Evolutionary conservation across 2,888 invertebrate species (phyloP).

Genomic region (Anaspis maculata): DNA sequence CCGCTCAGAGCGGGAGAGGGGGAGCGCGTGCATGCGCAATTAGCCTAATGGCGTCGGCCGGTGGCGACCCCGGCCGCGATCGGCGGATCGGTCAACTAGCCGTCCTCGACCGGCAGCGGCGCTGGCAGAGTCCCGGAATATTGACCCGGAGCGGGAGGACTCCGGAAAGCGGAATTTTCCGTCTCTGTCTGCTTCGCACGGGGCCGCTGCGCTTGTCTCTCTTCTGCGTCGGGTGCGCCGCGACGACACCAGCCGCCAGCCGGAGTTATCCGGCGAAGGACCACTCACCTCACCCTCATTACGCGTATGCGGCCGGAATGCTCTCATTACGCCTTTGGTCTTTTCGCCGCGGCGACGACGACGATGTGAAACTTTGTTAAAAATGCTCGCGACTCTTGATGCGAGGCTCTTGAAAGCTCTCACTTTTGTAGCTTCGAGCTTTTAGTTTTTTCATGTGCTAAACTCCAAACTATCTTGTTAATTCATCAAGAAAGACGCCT

Average conservation of each 20-base stretch:
- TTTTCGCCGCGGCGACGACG: neutral
- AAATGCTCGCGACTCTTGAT: no score
- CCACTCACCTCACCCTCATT: constrained; percentile 14
- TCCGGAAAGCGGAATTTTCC: no score
- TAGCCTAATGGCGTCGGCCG: constrained; percentile 19
- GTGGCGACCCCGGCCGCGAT: neutral
- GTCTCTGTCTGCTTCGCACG: constrained; percentile 17
- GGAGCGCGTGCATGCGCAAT: constrained; percentile 26
- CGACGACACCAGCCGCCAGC: constrained; percentile 21
- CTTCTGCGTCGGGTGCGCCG: constrained; percentile 29
- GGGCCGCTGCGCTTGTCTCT: constrained; percentile 20
- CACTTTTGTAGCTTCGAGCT: no score
- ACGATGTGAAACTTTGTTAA: no score
- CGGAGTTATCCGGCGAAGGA: no score
- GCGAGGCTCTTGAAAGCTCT: no score
- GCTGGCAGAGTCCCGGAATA: constrained; percentile 25
- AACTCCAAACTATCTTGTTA: no score
- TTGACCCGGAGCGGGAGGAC: constrained; percentile 33
- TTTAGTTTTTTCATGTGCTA: no score
- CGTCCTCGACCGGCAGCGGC: no score
- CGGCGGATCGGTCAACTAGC: constrained; percentile 28
- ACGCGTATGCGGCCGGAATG: constrained; percentile 5
- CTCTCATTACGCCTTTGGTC: neutral
- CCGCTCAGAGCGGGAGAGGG: no score
- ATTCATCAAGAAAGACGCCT: no score